Percentiles rank a stretch among this genome's conserved stretches.
These are phyloP conservation scores for Stichodactyla helianthus DNA, from an alignment of 64 coral and sea anemone species.

Conservation along the genomic window DNA sequence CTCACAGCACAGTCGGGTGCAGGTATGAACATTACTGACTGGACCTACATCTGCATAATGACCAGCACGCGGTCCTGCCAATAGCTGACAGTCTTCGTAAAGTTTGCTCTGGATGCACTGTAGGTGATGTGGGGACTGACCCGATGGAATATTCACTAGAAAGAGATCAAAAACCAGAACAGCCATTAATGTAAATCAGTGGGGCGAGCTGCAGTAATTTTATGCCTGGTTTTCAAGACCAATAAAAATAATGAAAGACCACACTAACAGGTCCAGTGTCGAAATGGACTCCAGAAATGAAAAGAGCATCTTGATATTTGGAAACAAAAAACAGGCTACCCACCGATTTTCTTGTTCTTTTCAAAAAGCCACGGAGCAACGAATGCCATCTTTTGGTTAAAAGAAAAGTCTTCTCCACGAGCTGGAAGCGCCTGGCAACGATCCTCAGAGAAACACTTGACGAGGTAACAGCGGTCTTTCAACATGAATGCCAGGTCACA, in stretches of 20 bases:
- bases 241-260: too few species aligned
- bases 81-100: constrained; percentile 53
- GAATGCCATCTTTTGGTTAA: constrained; percentile 99
- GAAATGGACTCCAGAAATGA: too few species aligned
- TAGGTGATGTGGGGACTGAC: constrained; percentile 87
- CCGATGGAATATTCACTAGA: constrained; percentile 87
- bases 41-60: constrained; percentile 83
- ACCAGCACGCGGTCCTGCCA: constrained; percentile 72
- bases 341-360: constrained; percentile 95
- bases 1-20: constrained; percentile 90
- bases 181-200: too few species aligned
- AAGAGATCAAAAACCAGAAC: neutral
- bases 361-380: constrained; percentile 92
- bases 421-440: constrained; percentile 92
- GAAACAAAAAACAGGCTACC: neutral
- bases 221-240: too few species aligned
- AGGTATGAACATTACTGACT: constrained; percentile 77
- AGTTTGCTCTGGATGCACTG: constrained; percentile 91
- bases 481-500: constrained; percentile 95
- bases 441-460: constrained; percentile 95
- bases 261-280: too few species aligned
- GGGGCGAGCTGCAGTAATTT: neutral
- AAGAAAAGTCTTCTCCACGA: constrained; percentile 58
- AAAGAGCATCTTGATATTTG: too few species aligned
- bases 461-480: constrained; percentile 83